These are phyloP conservation scores for Cydia splendana DNA, from an alignment of 1,140 invertebrate species.

Conservation along the genomic window DNA sequence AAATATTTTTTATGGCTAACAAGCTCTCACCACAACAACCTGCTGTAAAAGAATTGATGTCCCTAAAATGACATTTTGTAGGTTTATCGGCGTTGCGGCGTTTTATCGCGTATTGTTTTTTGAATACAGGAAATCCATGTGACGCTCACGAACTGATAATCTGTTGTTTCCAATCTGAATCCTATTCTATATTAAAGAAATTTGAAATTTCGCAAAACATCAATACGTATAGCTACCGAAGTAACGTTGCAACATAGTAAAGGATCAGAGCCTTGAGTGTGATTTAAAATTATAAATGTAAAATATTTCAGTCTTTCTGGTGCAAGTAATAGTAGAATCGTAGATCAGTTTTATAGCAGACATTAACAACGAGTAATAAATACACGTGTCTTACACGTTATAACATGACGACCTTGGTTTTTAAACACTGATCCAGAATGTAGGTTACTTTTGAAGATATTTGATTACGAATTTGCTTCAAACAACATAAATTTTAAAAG, in stretches of 20 bases:
- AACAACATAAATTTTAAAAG: constrained; percentile 60
- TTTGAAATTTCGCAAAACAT: no score
- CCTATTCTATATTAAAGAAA: no score
- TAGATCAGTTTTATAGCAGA: constrained; percentile 44
- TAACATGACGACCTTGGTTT: constrained; percentile 52
- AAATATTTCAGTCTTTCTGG: constrained; percentile 29
- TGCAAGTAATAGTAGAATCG: constrained; percentile 16
- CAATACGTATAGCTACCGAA: not conserved
- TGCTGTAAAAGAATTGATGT: no score
- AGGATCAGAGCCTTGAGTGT: not conserved
- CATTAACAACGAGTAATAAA: constrained; percentile 44
- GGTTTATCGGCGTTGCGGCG: no score
- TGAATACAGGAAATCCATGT: not conserved
- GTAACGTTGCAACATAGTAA: not conserved
- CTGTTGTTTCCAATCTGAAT: no score
- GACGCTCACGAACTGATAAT: no score
- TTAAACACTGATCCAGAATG: constrained; percentile 49
- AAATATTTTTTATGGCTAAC: no score
- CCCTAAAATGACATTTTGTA: no score
- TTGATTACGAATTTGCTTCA: constrained; percentile 50
- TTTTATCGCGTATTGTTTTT: not conserved
- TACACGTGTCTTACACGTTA: constrained; percentile 43
- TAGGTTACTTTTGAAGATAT: constrained; percentile 64
- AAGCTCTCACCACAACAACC: no score
- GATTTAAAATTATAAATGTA: constrained; percentile 26